Evolutionary conservation across 2,888 invertebrate genomes (phyloP).

Genomic region (Agrochola litura): DNA sequence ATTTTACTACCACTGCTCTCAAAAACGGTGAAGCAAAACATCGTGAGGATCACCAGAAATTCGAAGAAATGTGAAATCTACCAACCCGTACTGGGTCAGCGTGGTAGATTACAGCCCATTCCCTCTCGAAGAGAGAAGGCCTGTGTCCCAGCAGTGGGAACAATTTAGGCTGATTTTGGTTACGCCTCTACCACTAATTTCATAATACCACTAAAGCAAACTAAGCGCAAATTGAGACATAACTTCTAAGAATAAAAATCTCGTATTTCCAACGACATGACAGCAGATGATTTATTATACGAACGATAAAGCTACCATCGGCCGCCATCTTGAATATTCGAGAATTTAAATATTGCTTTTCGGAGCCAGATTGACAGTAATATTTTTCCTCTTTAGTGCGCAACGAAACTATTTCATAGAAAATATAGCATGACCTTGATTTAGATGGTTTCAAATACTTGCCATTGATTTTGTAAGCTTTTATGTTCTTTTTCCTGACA

Average conservation of each 20-base stretch:
- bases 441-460: slow-evolving; percentile 27
- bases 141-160: too few relatives aligned
- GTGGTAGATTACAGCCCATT: too few relatives aligned
- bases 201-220: slow-evolving; percentile 37
- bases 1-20: too few relatives aligned
- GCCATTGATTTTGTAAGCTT: slow-evolving; percentile 15
- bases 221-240: slow-evolving; percentile 69
- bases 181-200: slow-evolving; percentile 22
- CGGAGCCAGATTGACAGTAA: slow-evolving; percentile 64
- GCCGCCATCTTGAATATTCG: slow-evolving; percentile 74
- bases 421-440: slow-evolving; percentile 49
- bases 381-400: slow-evolving; percentile 65
- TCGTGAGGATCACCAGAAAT: too few relatives aligned
- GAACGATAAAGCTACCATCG: slow-evolving; percentile 76
- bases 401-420: slow-evolving; percentile 52
- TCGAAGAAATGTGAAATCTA: too few relatives aligned
- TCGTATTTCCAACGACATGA: slow-evolving; percentile 74
- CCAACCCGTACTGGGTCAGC: too few relatives aligned
- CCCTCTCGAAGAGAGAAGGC: too few relatives aligned
- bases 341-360: slow-evolving; percentile 67
- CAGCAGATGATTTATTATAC: slow-evolving; percentile 78
- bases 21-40: too few relatives aligned
- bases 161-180: too few relatives aligned
- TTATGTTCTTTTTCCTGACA: not conserved
- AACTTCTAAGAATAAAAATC: slow-evolving; percentile 74